Evolutionary conservation across 2,113 vertebrate genomes (phyloP).

Genomic region (Halcyon malimbica): DNA sequence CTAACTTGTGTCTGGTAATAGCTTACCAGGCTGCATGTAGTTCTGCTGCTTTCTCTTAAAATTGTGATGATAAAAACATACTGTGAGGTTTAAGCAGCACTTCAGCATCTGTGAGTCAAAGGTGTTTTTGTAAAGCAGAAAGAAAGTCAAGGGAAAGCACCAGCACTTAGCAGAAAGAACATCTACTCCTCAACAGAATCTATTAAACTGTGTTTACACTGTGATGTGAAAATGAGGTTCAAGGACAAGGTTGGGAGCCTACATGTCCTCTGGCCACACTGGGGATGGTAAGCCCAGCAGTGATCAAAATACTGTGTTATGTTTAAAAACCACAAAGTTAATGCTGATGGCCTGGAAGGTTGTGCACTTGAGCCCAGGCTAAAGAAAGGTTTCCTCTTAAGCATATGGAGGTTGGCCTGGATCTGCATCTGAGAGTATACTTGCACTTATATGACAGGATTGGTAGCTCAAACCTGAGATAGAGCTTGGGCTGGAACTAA

Average conservation of each 20-base stretch:
- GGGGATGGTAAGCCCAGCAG: neutral
- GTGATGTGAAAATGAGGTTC: neutral
- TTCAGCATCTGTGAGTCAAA: neutral
- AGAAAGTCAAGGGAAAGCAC: neutral
- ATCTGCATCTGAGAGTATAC: neutral
- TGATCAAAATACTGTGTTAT: neutral
- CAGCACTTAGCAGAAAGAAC: neutral
- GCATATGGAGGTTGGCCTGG: neutral
- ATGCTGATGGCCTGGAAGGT: neutral
- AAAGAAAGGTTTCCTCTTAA: neutral
- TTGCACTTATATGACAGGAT: neutral
- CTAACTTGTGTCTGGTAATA: neutral
- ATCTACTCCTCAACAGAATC: neutral
- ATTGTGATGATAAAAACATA: fast-evolving
- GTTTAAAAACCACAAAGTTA: neutral
- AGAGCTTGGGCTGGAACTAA: neutral
- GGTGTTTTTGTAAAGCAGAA: neutral
- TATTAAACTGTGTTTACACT: neutral
- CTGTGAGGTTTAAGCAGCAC: neutral
- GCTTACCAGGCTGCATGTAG: neutral
- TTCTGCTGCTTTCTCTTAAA: neutral
- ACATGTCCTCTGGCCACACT: fast-evolving
- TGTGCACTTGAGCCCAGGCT: neutral
- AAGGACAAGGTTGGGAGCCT: neutral
- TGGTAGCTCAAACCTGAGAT: neutral